These are phyloP conservation scores for Denticeps clupeoides DNA, from an alignment of 2,797 vertebrate species.

Conservation along the genomic window DNA sequence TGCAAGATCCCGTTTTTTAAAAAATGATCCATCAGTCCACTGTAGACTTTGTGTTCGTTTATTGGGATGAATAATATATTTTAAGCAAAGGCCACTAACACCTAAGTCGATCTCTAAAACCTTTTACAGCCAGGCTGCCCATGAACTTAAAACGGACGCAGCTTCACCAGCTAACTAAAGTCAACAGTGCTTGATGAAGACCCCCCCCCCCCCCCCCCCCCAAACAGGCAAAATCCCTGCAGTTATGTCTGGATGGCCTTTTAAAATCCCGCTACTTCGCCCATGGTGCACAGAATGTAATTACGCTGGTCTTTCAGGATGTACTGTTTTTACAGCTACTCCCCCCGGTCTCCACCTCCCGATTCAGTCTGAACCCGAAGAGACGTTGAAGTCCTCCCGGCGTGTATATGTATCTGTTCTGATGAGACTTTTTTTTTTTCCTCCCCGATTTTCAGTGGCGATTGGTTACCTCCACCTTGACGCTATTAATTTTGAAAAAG, in stretches of 20 bases:
- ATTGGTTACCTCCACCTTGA: too few species aligned
- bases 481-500: slow-evolving; percentile 25
- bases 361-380: background rate
- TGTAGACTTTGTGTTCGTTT: slow-evolving; percentile 37
- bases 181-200: slow-evolving; percentile 7
- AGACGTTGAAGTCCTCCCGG: too few species aligned
- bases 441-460: slow-evolving; percentile 1
- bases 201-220: background rate
- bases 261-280: slow-evolving; percentile 2
- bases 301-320: too few species aligned
- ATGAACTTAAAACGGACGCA: slow-evolving; percentile 12
- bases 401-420: background rate
- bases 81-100: slow-evolving; percentile 38
- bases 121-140: slow-evolving; percentile 23
- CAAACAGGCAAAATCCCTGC: background rate
- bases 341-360: too few species aligned
- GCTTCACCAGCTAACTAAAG: slow-evolving; percentile 10
- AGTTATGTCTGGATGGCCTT: slow-evolving; percentile 32
- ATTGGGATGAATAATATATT: slow-evolving; percentile 38
- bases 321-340: too few species aligned
- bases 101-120: slow-evolving; percentile 31
- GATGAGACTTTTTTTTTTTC: slow-evolving; percentile 2
- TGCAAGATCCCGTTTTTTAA: slow-evolving; percentile 19
- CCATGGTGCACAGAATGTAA: too few species aligned
- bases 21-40: slow-evolving; percentile 25